Evolutionary conservation across 2,113 vertebrate genomes (phyloP).

Genomic region (Stegostoma tigrinum): DNA sequence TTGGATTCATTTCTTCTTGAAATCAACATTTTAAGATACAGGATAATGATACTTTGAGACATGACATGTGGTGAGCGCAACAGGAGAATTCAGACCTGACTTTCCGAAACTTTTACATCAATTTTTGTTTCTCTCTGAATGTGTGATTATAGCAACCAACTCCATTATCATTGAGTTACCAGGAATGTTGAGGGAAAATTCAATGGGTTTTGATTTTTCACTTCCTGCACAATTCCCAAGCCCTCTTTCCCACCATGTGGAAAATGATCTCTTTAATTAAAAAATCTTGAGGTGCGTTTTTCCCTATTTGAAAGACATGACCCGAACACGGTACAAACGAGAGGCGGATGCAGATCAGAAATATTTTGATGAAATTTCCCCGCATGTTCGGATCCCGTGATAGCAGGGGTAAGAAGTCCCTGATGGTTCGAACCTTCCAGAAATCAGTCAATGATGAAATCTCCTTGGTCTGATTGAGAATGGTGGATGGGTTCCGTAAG

Average conservation of each 20-base stretch:
- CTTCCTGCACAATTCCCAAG: neutral
- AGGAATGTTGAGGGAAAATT: neutral
- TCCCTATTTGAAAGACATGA: neutral
- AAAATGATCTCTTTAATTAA: neutral
- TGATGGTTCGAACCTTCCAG: too few species aligned
- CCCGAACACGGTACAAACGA: neutral
- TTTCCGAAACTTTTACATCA: neutral
- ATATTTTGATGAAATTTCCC: neutral
- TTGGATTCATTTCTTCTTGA: neutral
- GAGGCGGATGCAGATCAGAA: neutral
- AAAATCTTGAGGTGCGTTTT: neutral
- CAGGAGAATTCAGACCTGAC: too few species aligned
- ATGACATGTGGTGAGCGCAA: neutral
- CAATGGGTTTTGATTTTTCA: too few species aligned
- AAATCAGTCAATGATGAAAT: too few species aligned
- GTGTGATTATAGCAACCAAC: neutral
- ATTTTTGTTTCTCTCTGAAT: neutral
- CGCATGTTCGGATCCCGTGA: too few species aligned
- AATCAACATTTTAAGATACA: neutral
- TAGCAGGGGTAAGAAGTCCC: too few species aligned
- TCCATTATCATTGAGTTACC: neutral
- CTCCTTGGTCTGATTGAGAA: too few species aligned
- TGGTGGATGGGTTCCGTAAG: too few species aligned
- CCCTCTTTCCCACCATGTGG: neutral
- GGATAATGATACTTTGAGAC: neutral